These are phyloP conservation scores for Hypsopygia costalis DNA, from an alignment of 2,888 invertebrate genomes.

Conservation along the genomic window DNA sequence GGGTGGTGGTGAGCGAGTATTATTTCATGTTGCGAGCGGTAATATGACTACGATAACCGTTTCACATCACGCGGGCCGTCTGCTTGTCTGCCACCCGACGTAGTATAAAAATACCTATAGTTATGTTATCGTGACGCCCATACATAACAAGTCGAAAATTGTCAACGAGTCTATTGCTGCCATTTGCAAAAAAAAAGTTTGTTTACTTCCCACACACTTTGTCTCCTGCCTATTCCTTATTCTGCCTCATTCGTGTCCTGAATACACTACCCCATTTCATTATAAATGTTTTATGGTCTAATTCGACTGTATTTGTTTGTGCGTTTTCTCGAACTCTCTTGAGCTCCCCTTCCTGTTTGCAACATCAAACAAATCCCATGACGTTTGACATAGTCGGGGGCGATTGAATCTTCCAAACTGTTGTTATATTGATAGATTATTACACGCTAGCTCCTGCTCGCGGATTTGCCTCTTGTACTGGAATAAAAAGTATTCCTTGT, in stretches of 20 bases:
- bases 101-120: too few species aligned
- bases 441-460: too few species aligned
- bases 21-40: too few species aligned
- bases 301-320: constrained; percentile 14
- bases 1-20: too few species aligned
- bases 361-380: constrained; percentile 8
- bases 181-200: constrained; percentile 16
- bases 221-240: constrained; percentile 15
- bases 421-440: constrained; percentile 2
- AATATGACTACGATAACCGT: too few species aligned
- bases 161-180: too few species aligned
- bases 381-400: neutral
- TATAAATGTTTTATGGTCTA: constrained; percentile 20
- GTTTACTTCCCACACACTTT: constrained; percentile 12
- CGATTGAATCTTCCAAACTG: constrained; percentile 1
- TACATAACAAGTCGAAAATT: too few species aligned
- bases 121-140: too few species aligned
- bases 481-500: too few species aligned
- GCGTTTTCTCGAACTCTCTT: constrained; percentile 9
- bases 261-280: constrained; percentile 17
- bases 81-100: too few species aligned
- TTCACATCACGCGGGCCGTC: too few species aligned
- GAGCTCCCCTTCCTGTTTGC: constrained; percentile 6
- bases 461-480: too few species aligned
- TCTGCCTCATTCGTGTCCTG: constrained; percentile 15